These are phyloP conservation scores for Tapirus terrestris DNA, from an alignment of 2,113 vertebrate species.

Conservation along the genomic window DNA sequence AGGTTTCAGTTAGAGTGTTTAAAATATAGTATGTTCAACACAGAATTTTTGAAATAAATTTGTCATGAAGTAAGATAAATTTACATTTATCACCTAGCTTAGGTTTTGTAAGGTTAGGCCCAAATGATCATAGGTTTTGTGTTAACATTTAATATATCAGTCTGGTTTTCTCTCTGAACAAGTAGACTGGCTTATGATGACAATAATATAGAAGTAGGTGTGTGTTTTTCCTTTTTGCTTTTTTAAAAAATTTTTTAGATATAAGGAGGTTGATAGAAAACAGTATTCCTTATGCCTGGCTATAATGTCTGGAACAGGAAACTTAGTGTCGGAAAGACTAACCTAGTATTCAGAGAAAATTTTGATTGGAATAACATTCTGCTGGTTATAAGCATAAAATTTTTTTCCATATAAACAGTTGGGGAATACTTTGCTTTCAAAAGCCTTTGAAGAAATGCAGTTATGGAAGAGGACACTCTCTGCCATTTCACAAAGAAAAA, in stretches of 20 bases:
- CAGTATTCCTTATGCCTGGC: neutral
- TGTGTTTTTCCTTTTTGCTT: neutral
- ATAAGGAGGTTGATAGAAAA: neutral
- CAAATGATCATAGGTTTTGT: constrained; percentile 10
- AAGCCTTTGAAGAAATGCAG: constrained; percentile 58
- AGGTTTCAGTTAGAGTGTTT: neutral
- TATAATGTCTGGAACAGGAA: constrained; percentile 16
- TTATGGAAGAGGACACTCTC: constrained; percentile 71
- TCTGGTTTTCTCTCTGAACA: constrained; percentile 47
- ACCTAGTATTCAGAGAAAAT: constrained; percentile 20
- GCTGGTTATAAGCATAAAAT: neutral
- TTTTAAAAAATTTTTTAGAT: neutral
- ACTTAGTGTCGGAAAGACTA: constrained; percentile 18
- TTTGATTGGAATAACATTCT: constrained; percentile 62
- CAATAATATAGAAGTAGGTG: neutral
- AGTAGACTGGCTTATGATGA: neutral
- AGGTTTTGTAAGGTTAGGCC: neutral
- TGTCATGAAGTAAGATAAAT: neutral
- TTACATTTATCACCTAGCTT: neutral
- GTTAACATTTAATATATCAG: constrained; percentile 8
- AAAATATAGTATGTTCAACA: neutral
- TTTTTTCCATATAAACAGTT: constrained; percentile 58
- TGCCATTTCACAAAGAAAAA: constrained; percentile 73
- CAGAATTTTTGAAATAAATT: neutral
- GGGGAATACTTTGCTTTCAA: constrained; percentile 58